Evolutionary conservation across 2,797 vertebrate species (phyloP), one percentile per base, ranked within the genome.

Genomic region (Heteromormyrus szaboi): DNA sequence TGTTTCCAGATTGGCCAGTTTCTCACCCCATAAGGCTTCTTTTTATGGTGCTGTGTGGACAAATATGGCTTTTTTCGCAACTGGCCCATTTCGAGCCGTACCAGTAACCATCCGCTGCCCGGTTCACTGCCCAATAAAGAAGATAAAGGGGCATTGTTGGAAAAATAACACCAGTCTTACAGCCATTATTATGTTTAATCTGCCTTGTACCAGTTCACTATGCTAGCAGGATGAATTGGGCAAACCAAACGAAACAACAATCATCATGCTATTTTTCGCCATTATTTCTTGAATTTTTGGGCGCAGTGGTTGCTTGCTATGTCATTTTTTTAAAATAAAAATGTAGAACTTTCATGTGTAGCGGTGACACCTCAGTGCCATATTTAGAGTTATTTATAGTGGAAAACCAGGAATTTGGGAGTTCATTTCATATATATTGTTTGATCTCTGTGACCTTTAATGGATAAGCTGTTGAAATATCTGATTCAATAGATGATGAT

Each of bases 101-200:
- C 81, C 46, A 84, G 79, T 51, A 84, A 84, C 46, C n/a, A 51
- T 84, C 46, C 46, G 3, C 46, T 48, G 46, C 46, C 22, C 46
- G 19, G 81, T 79, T 44, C 72, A 79, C 17, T 79, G 19, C 41
- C 72, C 72, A 79, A 50, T 84, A 51, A 84, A 84, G 19, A 51
- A 84, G 46, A 51, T 84, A 25, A 48, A 51, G 22, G 81, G 46
- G 46, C 46, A 84, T 84, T 84, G 46, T 84, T 50, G 81, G 46
- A 19, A 51, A 84, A 84, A 84, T 48, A 84, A 12, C 79, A 50
- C 46, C 22, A 41, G 37, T 44, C 17, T 41, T 44, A n/a, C 72
- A 44, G 33, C 17, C 72, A 44, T 79, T 22, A 84, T 84, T 84
- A 84, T 84, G n/a, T 84, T 48, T 84, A 48, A 84, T 84, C 81